phyloP scores from a whole-genome alignment of 2,888 invertebrate species.

The Vandiemenella viatica region DNA sequence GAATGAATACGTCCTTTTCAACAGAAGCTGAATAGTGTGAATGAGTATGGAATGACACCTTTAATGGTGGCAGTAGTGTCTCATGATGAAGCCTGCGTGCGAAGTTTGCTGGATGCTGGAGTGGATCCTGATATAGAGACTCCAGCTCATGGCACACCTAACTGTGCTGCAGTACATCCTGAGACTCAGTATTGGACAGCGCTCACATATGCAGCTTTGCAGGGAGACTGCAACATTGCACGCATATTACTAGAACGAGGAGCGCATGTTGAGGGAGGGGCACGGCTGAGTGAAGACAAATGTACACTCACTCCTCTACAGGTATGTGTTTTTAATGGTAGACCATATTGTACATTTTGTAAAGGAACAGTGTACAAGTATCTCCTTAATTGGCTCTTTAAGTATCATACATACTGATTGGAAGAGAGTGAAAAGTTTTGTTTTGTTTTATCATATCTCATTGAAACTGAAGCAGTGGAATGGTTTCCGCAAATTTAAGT shows the following conservation, averaged over 20 bases:
- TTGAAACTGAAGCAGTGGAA: too few relatives aligned
- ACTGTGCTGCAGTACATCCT: slow-evolving; percentile 39
- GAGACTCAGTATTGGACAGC: slow-evolving; percentile 78
- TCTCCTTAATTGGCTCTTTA: too few relatives aligned
- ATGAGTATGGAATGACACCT: slow-evolving; percentile 64
- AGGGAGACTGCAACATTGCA: slow-evolving; percentile 33
- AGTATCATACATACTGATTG: too few relatives aligned
- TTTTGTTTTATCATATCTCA: too few relatives aligned
- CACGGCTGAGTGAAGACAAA: slow-evolving; percentile 65
- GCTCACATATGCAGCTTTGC: slow-evolving; percentile 58
- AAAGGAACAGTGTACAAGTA: too few relatives aligned
- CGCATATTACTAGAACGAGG: slow-evolving; percentile 60
- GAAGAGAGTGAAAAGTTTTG: too few relatives aligned
- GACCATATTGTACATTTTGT: too few relatives aligned
- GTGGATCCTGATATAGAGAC: slow-evolving; percentile 73
- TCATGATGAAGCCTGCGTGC: slow-evolving; percentile 62
- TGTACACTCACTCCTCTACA: slow-evolving; percentile 79
- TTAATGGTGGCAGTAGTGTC: slow-evolving; percentile 69
- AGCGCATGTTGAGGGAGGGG: slow-evolving; percentile 75
- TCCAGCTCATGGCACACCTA: slow-evolving; percentile 35
- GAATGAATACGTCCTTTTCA: too few relatives aligned
- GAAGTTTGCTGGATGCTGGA: slow-evolving; percentile 61
- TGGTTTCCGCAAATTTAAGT: too few relatives aligned
- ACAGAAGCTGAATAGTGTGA: slow-evolving; percentile 54
- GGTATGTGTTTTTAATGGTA: too few relatives aligned